Evolutionary conservation across 2,113 vertebrate genomes (phyloP).

Genomic region (Misgurnus mizolepis): DNA sequence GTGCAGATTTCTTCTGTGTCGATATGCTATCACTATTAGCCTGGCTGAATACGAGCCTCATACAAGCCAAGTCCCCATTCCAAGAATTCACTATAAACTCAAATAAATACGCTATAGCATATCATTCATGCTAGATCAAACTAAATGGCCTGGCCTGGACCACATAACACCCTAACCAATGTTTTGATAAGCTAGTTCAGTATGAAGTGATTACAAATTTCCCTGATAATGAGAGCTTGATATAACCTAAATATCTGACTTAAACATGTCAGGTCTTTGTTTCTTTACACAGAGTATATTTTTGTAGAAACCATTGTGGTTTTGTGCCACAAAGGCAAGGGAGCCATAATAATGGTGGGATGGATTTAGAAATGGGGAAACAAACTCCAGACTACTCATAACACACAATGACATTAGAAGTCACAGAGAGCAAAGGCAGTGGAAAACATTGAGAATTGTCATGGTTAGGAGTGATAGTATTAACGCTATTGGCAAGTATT

Average conservation of each 20-base stretch:
- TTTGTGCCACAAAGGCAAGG: conserved; percentile 39
- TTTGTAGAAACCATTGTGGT: conserved; percentile 59
- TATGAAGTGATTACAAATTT: conserved; percentile 56
- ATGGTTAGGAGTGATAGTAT: not conserved
- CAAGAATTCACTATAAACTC: conserved; percentile 44
- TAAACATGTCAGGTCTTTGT: conserved; percentile 58
- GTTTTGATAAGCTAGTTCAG: conserved; percentile 60
- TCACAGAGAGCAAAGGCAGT: not conserved
- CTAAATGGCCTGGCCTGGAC: conserved; percentile 19
- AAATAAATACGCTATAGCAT: conserved; percentile 60
- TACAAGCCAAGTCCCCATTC: conserved; percentile 8
- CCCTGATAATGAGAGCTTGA: conserved; percentile 61
- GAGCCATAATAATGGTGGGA: conserved; percentile 29
- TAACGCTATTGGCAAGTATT: not conserved
- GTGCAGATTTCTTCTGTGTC: conserved; percentile 40
- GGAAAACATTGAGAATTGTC: not conserved
- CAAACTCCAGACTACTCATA: conserved; percentile 25
- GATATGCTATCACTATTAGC: conserved; percentile 62
- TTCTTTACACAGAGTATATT: conserved; percentile 60
- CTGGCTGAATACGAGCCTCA: conserved; percentile 47
- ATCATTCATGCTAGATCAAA: conserved; percentile 55
- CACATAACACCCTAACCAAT: conserved; percentile 31
- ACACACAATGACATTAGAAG: conserved; percentile 13
- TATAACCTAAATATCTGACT: conserved; percentile 60
- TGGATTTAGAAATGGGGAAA: conserved; percentile 25